Evolutionary conservation across 2,797 vertebrate genomes (phyloP), one percentile per base, ranked within the genome.

Genomic region (Oreonectes daqikongensis): DNA sequence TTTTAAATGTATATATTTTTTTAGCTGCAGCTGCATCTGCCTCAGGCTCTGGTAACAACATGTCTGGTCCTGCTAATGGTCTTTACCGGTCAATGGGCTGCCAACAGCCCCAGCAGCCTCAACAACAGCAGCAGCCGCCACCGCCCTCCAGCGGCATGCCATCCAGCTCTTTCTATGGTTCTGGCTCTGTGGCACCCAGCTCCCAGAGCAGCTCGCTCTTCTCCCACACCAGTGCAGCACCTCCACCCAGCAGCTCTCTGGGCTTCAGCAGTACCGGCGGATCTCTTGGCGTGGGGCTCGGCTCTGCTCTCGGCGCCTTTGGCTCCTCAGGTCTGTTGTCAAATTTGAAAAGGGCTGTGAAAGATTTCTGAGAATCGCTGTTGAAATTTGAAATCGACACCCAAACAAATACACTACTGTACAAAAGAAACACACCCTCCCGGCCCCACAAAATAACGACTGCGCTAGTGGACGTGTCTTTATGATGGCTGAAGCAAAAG

Each of bases 201-300:
- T 97, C 95, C 85, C 97, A 98, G 92, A 98, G 96, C 92, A 97
- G 95, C 89, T 99, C 97, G 66, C 93, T 99, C 61, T 99, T 99
- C 92, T 99, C 97, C 38, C 97, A 98, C 84, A 95, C 95, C 77
- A 95, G 94, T 63, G 94, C 94, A 55, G 94, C 94, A 12, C 96
- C 93, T 14, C 96, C 93, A 68, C 95, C 91, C 81, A 96, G 90
- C 86, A 94, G 95, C 77, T 98, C 97, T 68, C 93, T 99, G 88
- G 96, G 97, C 85, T 99, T 98, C 91, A 95, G 96, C 90, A 94
- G 90, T 86, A 93, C 94, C 35, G 87, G 84, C 0, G 94, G 92
- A 87, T 97, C 97, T 69, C 92, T 99, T 53, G 96, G 97, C 48
- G 95, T 97, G 22, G 95, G 96, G 71, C 92, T 99, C 73, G 96